Percentiles rank a stretch among this genome's conserved stretches.
phyloP scores from a whole-genome alignment of 2,113 vertebrate genomes.

The Rhinoderma darwinii region DNA sequence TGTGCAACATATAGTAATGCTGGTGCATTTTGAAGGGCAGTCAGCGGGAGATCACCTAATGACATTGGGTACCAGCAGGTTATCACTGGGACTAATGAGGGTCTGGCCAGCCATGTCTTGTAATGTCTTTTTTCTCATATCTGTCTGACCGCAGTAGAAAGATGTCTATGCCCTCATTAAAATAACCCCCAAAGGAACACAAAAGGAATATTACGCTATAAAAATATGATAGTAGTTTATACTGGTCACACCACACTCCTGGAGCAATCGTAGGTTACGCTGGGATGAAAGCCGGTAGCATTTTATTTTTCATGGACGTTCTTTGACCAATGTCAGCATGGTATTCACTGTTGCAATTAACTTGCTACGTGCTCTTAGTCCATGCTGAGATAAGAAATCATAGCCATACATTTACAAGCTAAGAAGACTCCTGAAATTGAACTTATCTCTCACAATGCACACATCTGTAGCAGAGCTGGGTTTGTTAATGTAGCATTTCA shows the following conservation, averaged over 20 bases:
- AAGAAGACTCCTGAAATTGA: neutral
- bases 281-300: neutral
- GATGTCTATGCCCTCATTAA: constrained; percentile 61
- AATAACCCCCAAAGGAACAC: constrained; percentile 61
- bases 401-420: neutral
- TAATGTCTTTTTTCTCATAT: constrained; percentile 27
- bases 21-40: constrained; percentile 38
- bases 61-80: constrained; percentile 59
- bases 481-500: too few relatives aligned
- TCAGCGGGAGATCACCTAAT: constrained; percentile 62
- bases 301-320: constrained; percentile 13
- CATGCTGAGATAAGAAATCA: neutral
- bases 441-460: neutral
- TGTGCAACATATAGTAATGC: constrained; percentile 20
- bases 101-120: constrained; percentile 16
- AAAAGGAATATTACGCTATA: constrained; percentile 50
- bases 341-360: neutral
- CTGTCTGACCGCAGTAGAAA: constrained; percentile 48
- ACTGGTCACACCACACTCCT: constrained; percentile 7
- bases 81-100: constrained; percentile 54
- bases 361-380: neutral
- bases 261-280: neutral
- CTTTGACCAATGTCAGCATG: neutral
- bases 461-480: too few relatives aligned
- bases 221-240: constrained; percentile 54